These are phyloP conservation scores for Thalassaphorura encarpata DNA, from an alignment of 1,140 invertebrate species.

Conservation along the genomic window DNA sequence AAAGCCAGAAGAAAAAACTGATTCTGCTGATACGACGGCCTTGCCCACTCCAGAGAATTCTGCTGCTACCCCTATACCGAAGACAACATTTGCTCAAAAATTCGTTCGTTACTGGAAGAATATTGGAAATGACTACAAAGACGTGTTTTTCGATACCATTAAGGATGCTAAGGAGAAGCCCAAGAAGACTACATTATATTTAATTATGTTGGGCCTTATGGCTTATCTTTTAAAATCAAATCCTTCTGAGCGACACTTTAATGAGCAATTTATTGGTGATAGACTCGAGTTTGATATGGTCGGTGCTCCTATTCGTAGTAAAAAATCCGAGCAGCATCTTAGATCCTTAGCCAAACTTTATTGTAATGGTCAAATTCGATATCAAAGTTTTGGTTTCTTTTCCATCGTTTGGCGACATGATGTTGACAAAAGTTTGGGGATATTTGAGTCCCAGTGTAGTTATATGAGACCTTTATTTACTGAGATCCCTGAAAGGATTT, in stretches of 20 bases:
- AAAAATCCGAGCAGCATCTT: conserved; percentile 52
- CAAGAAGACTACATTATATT: conserved; percentile 33
- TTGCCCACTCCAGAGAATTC: not conserved
- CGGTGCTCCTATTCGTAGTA: conserved; percentile 53
- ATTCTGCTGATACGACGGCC: not conserved
- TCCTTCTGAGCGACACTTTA: conserved; percentile 53
- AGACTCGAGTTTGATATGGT: conserved; percentile 55
- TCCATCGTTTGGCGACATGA: conserved; percentile 66
- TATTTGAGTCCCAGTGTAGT: conserved; percentile 60
- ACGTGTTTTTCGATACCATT: conserved; percentile 37
- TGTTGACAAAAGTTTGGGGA: conserved; percentile 50
- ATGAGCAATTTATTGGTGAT: conserved; percentile 46
- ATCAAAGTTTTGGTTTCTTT: conserved; percentile 54
- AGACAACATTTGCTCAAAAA: conserved; percentile 7
- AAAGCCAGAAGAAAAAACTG: not conserved
- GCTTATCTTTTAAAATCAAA: conserved; percentile 40
- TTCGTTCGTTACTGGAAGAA: conserved; percentile 20
- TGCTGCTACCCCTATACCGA: not conserved
- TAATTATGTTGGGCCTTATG: conserved; percentile 10
- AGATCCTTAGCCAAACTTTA: conserved; percentile 49
- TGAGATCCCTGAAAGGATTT: conserved; percentile 50
- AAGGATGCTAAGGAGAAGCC: conserved; percentile 37
- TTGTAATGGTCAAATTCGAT: conserved; percentile 54
- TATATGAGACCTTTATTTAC: conserved; percentile 52
- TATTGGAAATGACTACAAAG: conserved; percentile 40